Conservation (phyloP, 2,888 invertebrate genomes). For the Pyralis farinalis region DNA sequence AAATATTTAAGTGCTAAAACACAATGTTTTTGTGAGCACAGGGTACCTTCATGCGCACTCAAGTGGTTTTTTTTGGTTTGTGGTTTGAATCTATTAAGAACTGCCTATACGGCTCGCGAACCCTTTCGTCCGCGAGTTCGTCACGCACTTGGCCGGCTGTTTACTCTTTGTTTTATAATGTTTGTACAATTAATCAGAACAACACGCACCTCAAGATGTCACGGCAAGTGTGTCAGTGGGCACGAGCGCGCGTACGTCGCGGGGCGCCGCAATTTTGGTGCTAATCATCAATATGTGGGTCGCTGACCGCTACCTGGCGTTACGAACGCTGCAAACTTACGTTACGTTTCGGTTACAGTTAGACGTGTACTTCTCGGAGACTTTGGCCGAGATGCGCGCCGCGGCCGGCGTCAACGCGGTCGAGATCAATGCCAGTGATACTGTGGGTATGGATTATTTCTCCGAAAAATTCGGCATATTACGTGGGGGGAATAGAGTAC, state of each 20-base stretch:
- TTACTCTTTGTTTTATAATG: neutral
- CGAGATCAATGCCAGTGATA: slow-evolving; percentile 44
- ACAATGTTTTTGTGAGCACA: no score
- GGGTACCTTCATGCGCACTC: no score
- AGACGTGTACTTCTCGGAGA: slow-evolving; percentile 58
- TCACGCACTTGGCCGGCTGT: no score
- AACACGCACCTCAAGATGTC: neutral
- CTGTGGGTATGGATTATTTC: slow-evolving; percentile 50
- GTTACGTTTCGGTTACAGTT: slow-evolving; percentile 38
- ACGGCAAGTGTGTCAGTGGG: slow-evolving; percentile 1
- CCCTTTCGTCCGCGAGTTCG: no score
- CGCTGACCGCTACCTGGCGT: neutral
- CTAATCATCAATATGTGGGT: neutral
- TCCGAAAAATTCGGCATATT: no score
- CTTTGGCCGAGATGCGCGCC: slow-evolving; percentile 60
- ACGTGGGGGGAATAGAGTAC: no score
- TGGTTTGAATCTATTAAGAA: no score
- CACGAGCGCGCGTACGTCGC: neutral
- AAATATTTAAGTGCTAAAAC: no score
- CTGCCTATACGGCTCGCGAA: no score
- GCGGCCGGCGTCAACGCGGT: slow-evolving; percentile 62
- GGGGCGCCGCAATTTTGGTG: neutral
- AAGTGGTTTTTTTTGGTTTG: no score
- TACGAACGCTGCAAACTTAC: neutral
- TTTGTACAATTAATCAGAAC: neutral